These are phyloP conservation scores for Subacronicta megacephala DNA, from an alignment of 2,888 invertebrate genomes.

Conservation along the genomic window DNA sequence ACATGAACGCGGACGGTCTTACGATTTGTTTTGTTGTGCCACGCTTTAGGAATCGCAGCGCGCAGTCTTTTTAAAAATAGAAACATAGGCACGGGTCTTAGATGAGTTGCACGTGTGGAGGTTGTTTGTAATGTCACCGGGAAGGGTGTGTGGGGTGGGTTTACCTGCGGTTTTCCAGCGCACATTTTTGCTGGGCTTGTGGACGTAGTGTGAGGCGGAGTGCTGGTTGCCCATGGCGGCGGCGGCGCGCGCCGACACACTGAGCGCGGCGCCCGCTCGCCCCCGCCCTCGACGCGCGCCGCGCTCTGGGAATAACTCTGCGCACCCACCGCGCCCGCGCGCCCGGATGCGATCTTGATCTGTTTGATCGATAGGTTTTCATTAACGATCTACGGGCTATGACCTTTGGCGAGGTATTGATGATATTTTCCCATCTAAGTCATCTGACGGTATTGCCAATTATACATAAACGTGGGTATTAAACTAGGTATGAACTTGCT, in stretches of 20 bases:
- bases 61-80: conserved; percentile 86
- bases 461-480: conserved; percentile 3
- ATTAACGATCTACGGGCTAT: conserved; percentile 66
- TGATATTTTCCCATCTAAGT: conserved; percentile 51
- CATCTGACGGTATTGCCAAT: conserved; percentile 38
- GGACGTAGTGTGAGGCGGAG: conserved; percentile 82
- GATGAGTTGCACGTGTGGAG: conserved; percentile 42
- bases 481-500: background rate
- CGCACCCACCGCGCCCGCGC: conserved; percentile 68
- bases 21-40: conserved; percentile 89
- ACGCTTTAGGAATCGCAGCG: conserved; percentile 84
- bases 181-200: conserved; percentile 93
- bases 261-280: conserved; percentile 73
- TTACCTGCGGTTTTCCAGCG: conserved; percentile 97
- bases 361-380: conserved; percentile 79
- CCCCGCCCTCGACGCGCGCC: conserved; percentile 65
- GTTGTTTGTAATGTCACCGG: conserved; percentile 36
- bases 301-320: conserved; percentile 83
- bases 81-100: conserved; percentile 69
- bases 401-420: conserved; percentile 69
- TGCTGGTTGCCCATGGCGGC: conserved; percentile 89
- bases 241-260: conserved; percentile 87
- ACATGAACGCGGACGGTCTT: conserved; percentile 83
- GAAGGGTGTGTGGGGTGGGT: conserved; percentile 44
- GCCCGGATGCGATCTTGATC: conserved; percentile 80